phyloP scores from a whole-genome alignment of 1,140 invertebrate genomes.

The Olivierus martensii region DNA sequence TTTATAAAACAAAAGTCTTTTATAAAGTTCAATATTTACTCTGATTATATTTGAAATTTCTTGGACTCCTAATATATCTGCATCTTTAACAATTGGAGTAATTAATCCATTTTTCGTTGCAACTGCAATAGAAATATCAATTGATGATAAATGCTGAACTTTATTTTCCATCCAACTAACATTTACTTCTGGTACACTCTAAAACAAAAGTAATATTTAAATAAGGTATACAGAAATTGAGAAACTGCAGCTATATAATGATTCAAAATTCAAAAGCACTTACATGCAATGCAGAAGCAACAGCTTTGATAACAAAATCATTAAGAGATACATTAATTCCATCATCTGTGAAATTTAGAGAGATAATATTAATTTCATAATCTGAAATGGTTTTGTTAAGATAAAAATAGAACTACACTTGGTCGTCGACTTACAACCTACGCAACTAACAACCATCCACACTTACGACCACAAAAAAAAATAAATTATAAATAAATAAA shows the following conservation, averaged over 20 bases:
- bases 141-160: constrained; percentile 20
- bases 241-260: no score
- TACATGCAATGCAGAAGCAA: constrained; percentile 38
- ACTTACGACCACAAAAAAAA: no score
- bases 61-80: constrained; percentile 35
- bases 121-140: constrained; percentile 49
- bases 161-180: constrained; percentile 38
- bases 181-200: constrained; percentile 44
- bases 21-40: no score
- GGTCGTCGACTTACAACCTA: no score
- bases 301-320: constrained; percentile 50
- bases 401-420: no score
- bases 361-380: no score
- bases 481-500: no score
- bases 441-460: no score
- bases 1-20: no score
- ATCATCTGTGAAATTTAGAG: background rate
- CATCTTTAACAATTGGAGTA: constrained; percentile 49
- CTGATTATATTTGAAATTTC: constrained; percentile 29
- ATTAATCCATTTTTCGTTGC: constrained; percentile 49
- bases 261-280: no score
- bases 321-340: constrained; percentile 44
- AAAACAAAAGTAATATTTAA: background rate
- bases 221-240: no score
- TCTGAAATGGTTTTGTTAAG: no score